Base-by-base conservation (phyloP, 2,888 invertebrate species). In the Rotaria socialis region DNA sequence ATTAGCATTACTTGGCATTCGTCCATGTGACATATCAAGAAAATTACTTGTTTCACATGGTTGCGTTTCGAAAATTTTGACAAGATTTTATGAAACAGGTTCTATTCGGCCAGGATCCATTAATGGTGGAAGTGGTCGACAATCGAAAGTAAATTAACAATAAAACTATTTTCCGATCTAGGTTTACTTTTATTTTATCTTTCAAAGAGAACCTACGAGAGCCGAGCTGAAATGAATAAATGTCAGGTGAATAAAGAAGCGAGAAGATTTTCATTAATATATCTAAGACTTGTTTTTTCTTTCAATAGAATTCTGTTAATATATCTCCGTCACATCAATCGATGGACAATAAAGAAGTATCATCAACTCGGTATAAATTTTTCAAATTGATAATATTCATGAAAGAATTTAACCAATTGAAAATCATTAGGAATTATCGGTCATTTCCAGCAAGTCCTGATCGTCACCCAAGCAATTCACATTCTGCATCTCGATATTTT, bases 31-130 rank as follows among this genome's bases (percentile, higher is more conserved):
- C 92, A 97, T 97, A 91, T 96, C 96, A 85, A 92, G 97, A 16
- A 96, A 97, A 90, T 93, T 97, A 87, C 93, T 97, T 86, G 97
- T 97, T 85, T 96, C 96, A 0, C 97, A 97, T 90, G 97, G 97
- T 87, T 97, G 97, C 92, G 97, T 97, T 86, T 96, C 96, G 88
- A 97, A 97, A 93, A 97, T 97, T 88, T 93, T 97, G 87, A 96
- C 97, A 24, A 93, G 97, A 89, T 97, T 96, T 92, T 96, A 97
- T 92, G 97, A 97, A 92, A 97, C 97, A 0, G 97, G 97, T 7
- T 96, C 87, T 14, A 87, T 87, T 27, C 85, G 85, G 60, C 87
- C 87, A 19, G 87, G 87, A 41, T 86, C 86, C 11, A 85, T 86
- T 8, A 60, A 75, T 52, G 56, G 80, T 41, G 55, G 52, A 22